Percentiles rank a stretch among this genome's conserved stretches.
Conservation (phyloP, 2,113 vertebrate species). For the Ascaphus truei region DNA sequence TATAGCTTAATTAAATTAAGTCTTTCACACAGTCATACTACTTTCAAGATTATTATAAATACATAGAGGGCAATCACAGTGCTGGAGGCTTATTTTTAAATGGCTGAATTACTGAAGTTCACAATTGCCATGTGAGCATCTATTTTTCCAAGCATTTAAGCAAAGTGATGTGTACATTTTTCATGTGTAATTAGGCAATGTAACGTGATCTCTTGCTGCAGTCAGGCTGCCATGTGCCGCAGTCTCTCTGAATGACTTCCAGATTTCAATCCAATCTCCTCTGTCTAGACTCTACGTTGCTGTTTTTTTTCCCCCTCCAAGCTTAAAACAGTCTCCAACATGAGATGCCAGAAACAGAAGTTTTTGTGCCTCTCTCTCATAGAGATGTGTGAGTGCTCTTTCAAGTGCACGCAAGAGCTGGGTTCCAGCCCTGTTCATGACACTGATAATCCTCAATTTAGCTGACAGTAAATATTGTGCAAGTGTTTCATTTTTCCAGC, state of each 20-base stretch:
- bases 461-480: too few species aligned
- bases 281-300: slow-evolving; percentile 89
- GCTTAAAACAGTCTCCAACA: slow-evolving; percentile 70
- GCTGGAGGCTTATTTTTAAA: neutral
- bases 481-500: too few species aligned
- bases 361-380: slow-evolving; percentile 69
- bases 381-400: slow-evolving; percentile 65
- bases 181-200: slow-evolving; percentile 82
- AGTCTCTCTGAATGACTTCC: slow-evolving; percentile 77
- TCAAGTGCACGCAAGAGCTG: slow-evolving; percentile 50
- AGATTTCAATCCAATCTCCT: slow-evolving; percentile 82
- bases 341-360: slow-evolving; percentile 78
- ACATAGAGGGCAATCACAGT: neutral
- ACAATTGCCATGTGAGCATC: slow-evolving; percentile 53
- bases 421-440: slow-evolving; percentile 65
- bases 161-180: slow-evolving; percentile 69
- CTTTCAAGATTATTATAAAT: neutral
- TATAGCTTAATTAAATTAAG: too few species aligned
- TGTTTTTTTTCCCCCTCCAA: slow-evolving; percentile 56
- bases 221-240: slow-evolving; percentile 68
- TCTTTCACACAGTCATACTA: too few species aligned
- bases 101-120: slow-evolving; percentile 40
- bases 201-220: slow-evolving; percentile 74
- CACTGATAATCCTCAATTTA: slow-evolving; percentile 70
- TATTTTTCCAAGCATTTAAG: slow-evolving; percentile 63